A percentile compares a stretch with the other conserved stretches of the same genome.
Conservation (phyloP, 2,888 invertebrate genomes). For the Leucophenga maculata region DNA sequence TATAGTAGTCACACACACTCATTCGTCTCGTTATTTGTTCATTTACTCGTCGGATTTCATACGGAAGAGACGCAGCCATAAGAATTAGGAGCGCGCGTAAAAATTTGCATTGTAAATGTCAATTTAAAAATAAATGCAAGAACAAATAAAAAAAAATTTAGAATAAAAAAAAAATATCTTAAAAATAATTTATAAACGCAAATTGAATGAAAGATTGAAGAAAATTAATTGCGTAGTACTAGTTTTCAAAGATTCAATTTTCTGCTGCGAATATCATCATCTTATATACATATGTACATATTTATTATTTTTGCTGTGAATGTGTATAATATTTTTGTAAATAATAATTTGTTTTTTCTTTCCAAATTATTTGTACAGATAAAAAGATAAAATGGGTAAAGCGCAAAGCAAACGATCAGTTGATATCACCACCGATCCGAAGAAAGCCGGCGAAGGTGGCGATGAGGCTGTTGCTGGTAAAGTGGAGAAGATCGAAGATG, state of each 20-base stretch:
- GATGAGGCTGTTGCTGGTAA: conserved; percentile 79
- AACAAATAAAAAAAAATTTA: no score
- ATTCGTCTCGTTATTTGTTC: background rate
- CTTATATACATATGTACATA: no score
- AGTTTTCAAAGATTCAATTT: background rate
- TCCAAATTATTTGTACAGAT: background rate
- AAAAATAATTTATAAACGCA: conserved; percentile 20
- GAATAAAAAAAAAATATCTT: conserved; percentile 8
- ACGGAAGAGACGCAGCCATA: background rate
- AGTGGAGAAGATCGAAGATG: conserved; percentile 84
- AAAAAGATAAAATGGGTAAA: conserved; percentile 80
- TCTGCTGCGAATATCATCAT: background rate
- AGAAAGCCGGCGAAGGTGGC: conserved; percentile 73
- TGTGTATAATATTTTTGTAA: background rate
- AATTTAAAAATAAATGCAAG: conserved; percentile 24
- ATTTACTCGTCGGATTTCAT: conserved; percentile 13
- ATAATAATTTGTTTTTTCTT: background rate
- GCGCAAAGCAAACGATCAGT: conserved; percentile 90
- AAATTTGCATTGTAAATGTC: conserved; percentile 24
- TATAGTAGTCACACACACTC: background rate
- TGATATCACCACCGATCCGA: conserved; percentile 82
- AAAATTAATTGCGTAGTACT: conserved; percentile 10
- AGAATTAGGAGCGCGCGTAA: background rate
- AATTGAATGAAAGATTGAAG: background rate
- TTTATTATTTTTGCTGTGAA: no score